phyloP scores from a whole-genome alignment of 2,113 vertebrate genomes.

The Takifugu flavidus region DNA sequence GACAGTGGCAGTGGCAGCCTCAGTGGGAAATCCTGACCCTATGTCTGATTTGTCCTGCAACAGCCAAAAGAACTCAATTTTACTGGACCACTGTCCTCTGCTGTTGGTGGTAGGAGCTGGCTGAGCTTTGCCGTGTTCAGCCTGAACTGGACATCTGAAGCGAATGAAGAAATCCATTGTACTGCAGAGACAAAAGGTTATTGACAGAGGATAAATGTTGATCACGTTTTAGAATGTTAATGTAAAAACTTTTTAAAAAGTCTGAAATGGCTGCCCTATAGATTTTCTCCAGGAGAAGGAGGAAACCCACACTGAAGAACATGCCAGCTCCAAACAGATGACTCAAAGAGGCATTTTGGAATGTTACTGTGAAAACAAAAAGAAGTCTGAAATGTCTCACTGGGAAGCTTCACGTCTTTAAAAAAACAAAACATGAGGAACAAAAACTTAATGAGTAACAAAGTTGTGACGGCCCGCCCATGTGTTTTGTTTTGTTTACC shows the following conservation, averaged over 20 bases:
- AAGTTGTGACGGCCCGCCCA: too few relatives aligned
- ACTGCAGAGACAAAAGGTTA: conserved; percentile 40
- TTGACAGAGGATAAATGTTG: too few relatives aligned
- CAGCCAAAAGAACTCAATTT: conserved; percentile 78
- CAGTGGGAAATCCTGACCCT: too few relatives aligned
- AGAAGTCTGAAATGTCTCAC: too few relatives aligned
- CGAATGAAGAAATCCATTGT: conserved; percentile 51
- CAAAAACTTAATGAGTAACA: neutral
- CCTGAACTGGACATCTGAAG: conserved; percentile 49
- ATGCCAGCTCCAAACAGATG: neutral
- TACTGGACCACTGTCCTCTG: conserved; percentile 75
- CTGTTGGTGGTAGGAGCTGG: conserved; percentile 13
- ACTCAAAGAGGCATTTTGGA: too few relatives aligned
- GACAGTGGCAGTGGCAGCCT: too few relatives aligned
- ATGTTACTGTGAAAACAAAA: too few relatives aligned
- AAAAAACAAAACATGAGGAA: neutral
- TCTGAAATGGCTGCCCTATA: conserved; percentile 9
- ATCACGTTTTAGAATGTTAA: too few relatives aligned
- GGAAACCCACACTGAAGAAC: neutral
- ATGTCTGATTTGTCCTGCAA: conserved; percentile 74
- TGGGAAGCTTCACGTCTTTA: too few relatives aligned
- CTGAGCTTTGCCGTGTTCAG: conserved; percentile 15
- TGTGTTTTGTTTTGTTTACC: too few relatives aligned
- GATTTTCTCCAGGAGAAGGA: conserved; percentile 42
- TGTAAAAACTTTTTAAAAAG: neutral